Evolutionary conservation across 2,113 vertebrate species (phyloP).

Genomic region (Lycocorax pyrrhopterus): DNA sequence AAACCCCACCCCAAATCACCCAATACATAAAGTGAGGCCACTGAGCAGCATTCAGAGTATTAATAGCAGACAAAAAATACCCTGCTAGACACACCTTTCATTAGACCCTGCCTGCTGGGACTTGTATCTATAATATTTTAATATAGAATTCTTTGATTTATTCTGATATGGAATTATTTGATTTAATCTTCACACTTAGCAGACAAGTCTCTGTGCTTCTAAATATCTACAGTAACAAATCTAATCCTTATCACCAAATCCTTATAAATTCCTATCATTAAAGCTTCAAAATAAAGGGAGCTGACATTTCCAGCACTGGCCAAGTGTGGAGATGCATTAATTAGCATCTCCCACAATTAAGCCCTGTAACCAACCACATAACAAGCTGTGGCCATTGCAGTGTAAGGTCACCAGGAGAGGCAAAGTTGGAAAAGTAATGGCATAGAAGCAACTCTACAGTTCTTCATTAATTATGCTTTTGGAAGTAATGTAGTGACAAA

Average conservation of each 20-base stretch:
- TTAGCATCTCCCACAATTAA: not conserved
- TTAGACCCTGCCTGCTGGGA: not conserved
- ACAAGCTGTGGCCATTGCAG: not conserved
- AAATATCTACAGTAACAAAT: not conserved
- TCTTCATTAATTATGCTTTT: not conserved
- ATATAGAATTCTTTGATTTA: not conserved
- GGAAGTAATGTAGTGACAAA: not conserved
- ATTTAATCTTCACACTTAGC: not conserved
- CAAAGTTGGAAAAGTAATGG: not conserved
- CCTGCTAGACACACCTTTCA: not conserved
- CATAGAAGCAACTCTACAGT: not conserved
- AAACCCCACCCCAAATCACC: not conserved
- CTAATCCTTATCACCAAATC: not conserved
- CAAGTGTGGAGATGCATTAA: not conserved
- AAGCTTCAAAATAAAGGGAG: not conserved
- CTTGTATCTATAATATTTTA: not conserved
- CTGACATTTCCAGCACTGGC: not conserved
- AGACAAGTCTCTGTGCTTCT: not conserved
- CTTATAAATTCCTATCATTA: not conserved
- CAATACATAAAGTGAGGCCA: not conserved
- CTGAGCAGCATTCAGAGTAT: not conserved
- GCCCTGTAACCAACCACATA: not conserved
- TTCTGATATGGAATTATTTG: not conserved
- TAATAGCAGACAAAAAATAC: not conserved
- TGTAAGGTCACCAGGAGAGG: not conserved